A percentile compares a stretch with the other conserved stretches of the same genome.
These are phyloP conservation scores for Pocota personata DNA, from an alignment of 2,888 invertebrate genomes.

Conservation along the genomic window DNA sequence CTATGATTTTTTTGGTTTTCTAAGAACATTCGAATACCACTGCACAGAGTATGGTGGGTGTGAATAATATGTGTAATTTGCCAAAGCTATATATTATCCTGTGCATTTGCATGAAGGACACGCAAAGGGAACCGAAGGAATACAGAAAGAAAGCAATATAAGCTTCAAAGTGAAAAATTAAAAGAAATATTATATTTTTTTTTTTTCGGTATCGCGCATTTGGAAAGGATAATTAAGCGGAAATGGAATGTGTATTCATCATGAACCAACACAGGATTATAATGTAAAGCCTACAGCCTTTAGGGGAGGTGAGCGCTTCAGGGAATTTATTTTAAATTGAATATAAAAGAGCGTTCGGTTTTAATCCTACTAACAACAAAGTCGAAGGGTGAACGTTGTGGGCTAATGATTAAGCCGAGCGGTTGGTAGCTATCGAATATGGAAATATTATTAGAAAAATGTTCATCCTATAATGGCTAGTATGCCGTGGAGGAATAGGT, in stretches of 20 bases:
- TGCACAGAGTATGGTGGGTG: not conserved
- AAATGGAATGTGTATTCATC: slow-evolving; percentile 59
- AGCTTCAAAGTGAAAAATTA: slow-evolving; percentile 62
- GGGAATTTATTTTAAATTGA: slow-evolving; percentile 7
- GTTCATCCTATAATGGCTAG: too few relatives aligned
- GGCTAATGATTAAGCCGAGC: not conserved
- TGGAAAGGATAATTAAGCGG: slow-evolving; percentile 54
- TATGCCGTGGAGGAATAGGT: not conserved
- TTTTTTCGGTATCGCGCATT: slow-evolving; percentile 24
- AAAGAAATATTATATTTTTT: slow-evolving; percentile 34
- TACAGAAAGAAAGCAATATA: slow-evolving; percentile 29
- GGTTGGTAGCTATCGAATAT: not conserved
- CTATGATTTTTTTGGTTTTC: slow-evolving; percentile 55
- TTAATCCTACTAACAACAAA: not conserved
- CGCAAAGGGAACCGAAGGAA: not conserved
- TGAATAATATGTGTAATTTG: slow-evolving; percentile 70
- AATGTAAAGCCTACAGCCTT: slow-evolving; percentile 11
- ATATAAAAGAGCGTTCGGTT: not conserved
- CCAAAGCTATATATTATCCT: slow-evolving; percentile 37
- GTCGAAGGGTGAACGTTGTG: not conserved
- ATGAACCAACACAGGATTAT: slow-evolving; percentile 27
- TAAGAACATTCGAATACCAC: not conserved
- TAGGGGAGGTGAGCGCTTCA: not conserved
- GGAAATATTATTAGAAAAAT: not conserved
- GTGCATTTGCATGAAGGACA: slow-evolving; percentile 45